phyloP scores from a whole-genome alignment of 2,113 vertebrate genomes.

The Phalacrocorax aristotelis region DNA sequence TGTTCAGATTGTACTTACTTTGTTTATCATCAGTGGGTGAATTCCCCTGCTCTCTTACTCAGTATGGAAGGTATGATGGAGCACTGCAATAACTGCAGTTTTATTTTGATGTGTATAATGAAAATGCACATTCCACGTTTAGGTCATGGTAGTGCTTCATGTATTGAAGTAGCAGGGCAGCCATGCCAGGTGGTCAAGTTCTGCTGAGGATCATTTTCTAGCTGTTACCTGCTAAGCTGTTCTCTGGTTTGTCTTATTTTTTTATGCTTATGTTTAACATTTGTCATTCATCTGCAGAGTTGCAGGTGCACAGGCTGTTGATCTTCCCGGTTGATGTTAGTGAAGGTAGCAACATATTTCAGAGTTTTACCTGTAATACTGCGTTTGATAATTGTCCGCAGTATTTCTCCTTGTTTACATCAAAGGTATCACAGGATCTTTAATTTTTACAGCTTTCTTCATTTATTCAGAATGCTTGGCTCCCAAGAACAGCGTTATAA shows the following conservation, averaged over 20 bases:
- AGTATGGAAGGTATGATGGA: not conserved
- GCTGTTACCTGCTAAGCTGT: not conserved
- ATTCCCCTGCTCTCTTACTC: not conserved
- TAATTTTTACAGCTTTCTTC: not conserved
- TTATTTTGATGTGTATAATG: not conserved
- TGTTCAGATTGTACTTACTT: not conserved
- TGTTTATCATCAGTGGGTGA: not conserved
- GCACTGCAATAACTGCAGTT: not conserved
- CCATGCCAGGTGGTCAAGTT: not conserved
- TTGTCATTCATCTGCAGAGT: not conserved
- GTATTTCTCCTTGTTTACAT: not conserved
- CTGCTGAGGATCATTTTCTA: not conserved
- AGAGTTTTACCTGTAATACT: not conserved
- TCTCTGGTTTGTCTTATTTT: not conserved
- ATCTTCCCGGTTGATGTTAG: not conserved
- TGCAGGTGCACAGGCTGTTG: not conserved
- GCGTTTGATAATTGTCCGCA: not conserved
- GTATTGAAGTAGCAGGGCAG: not conserved
- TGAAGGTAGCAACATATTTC: not conserved
- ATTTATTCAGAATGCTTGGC: constrained; percentile 20
- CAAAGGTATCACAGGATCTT: not conserved
- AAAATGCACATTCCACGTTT: not conserved
- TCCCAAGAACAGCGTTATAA: constrained; percentile 34
- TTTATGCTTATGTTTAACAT: not conserved
- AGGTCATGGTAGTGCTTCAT: not conserved